Evolutionary conservation across 2,888 invertebrate species (phyloP), one percentile per base, ranked within the genome.

Genomic region (Cephalotes varians): DNA sequence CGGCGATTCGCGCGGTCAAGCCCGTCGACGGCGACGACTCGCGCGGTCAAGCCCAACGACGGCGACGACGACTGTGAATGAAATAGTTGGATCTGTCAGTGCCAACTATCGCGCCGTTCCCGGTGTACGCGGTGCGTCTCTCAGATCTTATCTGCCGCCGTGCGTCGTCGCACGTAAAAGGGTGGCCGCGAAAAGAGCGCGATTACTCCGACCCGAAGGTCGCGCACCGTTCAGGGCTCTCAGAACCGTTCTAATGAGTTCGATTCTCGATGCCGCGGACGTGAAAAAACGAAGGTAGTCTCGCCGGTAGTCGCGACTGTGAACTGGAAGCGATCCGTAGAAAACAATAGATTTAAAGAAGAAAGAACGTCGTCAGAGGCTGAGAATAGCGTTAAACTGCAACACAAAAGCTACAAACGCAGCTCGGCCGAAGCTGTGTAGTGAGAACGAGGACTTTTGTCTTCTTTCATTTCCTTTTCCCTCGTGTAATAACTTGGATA

Each of bases 81-180:
- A 93, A 93, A 93, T 93, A 92, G 93, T 92, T 93, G 87, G 91
- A 91, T 91, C 92, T 92, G 91, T 91, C 93, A 93, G 94, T 93
- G 92, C 91, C 92, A 92, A 93, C 91, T 92, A 92, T 93, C 92
- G 91, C 92, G 91, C 91, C 90, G 92, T 84, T 87, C 91, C 86
- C 87, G 91, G 49, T 89, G 69, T 56, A 77, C 77, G 56, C 77
- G 90, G 91, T 89, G 88, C 88, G 79, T 44, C 56, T 47, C 47
- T 86, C 87, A 84, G 86, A 88, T 87, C 87, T 84, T 72, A 86
- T 87, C 90, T 86, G 79, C 83, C 87, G 79, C 15, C 72, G 44
- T 44, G n/a, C 71, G 28, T 47, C 80, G 81, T 84, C 58, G 64
- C 28, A 81, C 69, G 34, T 71, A 34, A 56, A 47, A 18, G 44